Evolutionary conservation across 2,113 vertebrate species (phyloP).

Genomic region (Cairina moschata): DNA sequence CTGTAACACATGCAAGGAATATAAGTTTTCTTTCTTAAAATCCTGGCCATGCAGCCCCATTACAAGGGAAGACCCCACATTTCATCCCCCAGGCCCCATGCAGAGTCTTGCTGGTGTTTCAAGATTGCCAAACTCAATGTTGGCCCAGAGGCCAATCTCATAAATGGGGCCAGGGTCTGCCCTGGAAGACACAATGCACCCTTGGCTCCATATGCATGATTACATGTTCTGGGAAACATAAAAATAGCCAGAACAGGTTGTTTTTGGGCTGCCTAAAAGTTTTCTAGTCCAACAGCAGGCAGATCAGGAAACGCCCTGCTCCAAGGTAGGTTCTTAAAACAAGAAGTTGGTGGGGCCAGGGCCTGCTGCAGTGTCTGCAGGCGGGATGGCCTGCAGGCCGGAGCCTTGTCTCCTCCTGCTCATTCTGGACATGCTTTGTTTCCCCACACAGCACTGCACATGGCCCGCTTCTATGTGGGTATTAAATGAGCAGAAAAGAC

Average conservation of each 20-base stretch:
- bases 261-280: not conserved
- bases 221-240: not conserved
- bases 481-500: constrained; percentile 52
- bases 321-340: not conserved
- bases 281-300: not conserved
- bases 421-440: not conserved
- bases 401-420: not conserved
- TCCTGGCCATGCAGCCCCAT: not conserved
- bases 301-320: not conserved
- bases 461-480: not conserved
- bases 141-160: not conserved
- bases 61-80: fast-evolving
- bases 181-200: fast-evolving
- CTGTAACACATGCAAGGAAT: not conserved
- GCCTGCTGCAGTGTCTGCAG: fast-evolving
- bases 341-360: fast-evolving
- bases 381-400: fast-evolving
- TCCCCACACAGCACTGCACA: not conserved
- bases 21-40: not conserved
- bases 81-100: not conserved
- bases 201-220: fast-evolving
- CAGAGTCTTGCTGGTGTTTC: not conserved
- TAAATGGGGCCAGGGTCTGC: not conserved
- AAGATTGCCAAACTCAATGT: not conserved
- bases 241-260: not conserved